Base-by-base conservation (phyloP, 2,113 vertebrate genomes). In the Xerus inauris region DNA sequence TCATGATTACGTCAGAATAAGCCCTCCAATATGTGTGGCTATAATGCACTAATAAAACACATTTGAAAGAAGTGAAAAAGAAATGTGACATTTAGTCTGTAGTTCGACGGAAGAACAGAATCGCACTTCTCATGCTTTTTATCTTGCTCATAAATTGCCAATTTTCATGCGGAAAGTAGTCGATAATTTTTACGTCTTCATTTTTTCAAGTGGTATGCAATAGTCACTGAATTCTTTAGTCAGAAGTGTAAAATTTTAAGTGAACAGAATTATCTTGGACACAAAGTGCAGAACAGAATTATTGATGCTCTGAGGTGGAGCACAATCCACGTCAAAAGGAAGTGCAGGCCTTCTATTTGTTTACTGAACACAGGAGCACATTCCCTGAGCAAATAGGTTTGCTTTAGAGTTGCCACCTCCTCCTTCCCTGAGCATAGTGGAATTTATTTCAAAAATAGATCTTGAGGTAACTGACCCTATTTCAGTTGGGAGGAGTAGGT, bases 281-380 rank as follows among this genome's bases (percentile, higher is more conserved):
- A 77, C 47, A 62, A 57, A 11, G 1, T 54, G 54, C 30, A 38
- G n/a, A 38, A 85, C 40, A 51, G 28, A 72, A 45, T 62, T 4
- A 17, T 13, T 22, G 64, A 28, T 3, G 14, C 20, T 87, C 30
- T 54, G 59, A 14, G 8, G 7, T 83, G 24, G 0, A 10, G 20
- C 5, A 62, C 28, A 32, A 51, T 64, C 2, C 28, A 10, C 8
- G 8, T 51, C 16, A 51, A 51, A 51, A n/a, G n/a, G 16, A 13
- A 32, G 72, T 3, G n/a, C n/a, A 26, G 4, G 2, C 7, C 3
- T 11, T 2, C 26, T 13, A 24, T 32, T 9, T 26, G 54, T 28
- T 3, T 6, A 30, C 24, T 12, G 28, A 59, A 65, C 26, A 6
- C 32, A 71, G 35, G 24, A 69, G 20, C 1, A 32, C 3, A 2